Evolutionary conservation across 2,113 vertebrate genomes (phyloP).

Genomic region (Equus przewalskii): DNA sequence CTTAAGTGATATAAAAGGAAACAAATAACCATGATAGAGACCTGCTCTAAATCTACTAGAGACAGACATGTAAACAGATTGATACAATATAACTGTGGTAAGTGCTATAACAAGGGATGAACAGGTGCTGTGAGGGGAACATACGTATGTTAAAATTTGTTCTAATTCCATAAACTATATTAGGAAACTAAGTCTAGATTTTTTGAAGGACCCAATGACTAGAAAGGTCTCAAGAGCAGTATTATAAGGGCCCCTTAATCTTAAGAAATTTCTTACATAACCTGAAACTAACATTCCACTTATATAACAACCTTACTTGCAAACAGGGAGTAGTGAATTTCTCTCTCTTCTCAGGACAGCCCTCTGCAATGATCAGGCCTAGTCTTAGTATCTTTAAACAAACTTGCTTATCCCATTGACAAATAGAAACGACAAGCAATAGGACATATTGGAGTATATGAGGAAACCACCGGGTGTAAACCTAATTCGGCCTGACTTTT

Average conservation of each 20-base stretch:
- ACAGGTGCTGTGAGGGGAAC: background rate
- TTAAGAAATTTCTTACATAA: conserved; percentile 9
- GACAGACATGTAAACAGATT: background rate
- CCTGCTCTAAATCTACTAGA: background rate
- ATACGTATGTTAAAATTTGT: background rate
- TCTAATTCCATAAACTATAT: background rate
- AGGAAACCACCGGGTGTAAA: too few species aligned
- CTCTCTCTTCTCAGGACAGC: background rate
- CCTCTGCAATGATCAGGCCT: background rate
- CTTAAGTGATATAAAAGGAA: background rate
- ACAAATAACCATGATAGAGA: background rate
- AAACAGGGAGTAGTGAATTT: background rate
- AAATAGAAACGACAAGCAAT: too few species aligned
- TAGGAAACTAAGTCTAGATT: background rate
- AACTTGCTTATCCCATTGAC: background rate
- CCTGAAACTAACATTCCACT: background rate
- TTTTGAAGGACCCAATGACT: background rate
- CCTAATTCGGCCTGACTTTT: too few species aligned
- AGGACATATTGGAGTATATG: too few species aligned
- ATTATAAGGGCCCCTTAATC: background rate
- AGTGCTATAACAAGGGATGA: background rate
- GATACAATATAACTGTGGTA: background rate
- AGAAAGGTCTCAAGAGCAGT: background rate
- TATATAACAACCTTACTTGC: background rate
- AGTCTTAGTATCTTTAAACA: background rate